Conservation (phyloP, 2,797 vertebrate species). For the Falco naumanni region DNA sequence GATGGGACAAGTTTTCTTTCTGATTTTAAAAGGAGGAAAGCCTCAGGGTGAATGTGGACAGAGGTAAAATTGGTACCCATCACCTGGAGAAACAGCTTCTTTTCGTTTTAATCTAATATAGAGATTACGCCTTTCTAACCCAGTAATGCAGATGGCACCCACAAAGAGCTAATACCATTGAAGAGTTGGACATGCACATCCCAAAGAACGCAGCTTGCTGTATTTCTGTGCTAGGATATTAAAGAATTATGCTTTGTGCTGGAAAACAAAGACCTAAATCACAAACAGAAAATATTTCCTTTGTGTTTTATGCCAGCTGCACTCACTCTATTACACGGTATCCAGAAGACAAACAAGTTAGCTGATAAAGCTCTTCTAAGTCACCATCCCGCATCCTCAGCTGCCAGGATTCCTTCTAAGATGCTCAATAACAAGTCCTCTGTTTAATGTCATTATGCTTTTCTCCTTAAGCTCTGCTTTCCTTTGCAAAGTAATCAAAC, state of each 20-base stretch:
- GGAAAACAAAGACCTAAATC: not conserved
- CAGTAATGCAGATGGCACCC: not conserved
- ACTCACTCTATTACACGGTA: not conserved
- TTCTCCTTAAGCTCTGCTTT: not conserved
- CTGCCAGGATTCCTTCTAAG: not conserved
- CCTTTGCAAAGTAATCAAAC: not conserved
- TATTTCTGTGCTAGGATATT: not conserved
- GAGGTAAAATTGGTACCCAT: not conserved
- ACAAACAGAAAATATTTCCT: not conserved
- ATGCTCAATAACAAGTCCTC: not conserved
- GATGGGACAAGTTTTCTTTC: not conserved
- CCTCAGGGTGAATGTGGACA: not conserved
- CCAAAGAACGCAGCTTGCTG: not conserved
- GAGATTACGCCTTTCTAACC: not conserved
- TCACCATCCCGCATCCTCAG: not conserved
- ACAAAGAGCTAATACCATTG: not conserved
- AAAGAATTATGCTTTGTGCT: not conserved
- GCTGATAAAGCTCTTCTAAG: not conserved
- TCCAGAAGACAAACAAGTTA: not conserved
- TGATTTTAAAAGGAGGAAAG: not conserved
- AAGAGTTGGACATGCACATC: not conserved
- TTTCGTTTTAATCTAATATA: no score
- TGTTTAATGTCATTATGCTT: not conserved
- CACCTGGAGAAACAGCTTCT: not conserved
- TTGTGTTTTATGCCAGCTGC: not conserved